phyloP scores from a whole-genome alignment of 2,888 invertebrate species.

The Heteropelma amictum region DNA sequence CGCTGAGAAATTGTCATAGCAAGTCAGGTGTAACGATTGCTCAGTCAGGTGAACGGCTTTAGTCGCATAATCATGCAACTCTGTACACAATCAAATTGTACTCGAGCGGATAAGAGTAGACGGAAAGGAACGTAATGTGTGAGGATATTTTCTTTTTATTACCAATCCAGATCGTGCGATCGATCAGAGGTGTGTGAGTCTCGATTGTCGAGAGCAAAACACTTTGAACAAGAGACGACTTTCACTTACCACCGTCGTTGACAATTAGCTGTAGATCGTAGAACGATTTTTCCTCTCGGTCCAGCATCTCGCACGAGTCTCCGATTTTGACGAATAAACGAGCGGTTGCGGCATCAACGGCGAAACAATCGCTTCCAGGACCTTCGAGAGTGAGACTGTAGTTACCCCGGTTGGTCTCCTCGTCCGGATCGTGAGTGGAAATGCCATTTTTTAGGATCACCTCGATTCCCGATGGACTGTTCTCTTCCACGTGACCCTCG shows the following conservation, averaged over 20 bases:
- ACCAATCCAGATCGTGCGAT: neutral
- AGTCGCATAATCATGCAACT: conserved; percentile 30
- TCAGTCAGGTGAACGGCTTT: conserved; percentile 42
- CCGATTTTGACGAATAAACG: conserved; percentile 80
- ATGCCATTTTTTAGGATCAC: conserved; percentile 85
- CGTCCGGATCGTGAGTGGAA: conserved; percentile 86
- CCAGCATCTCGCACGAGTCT: conserved; percentile 80
- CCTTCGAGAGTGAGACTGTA: conserved; percentile 86
- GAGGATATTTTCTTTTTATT: neutral
- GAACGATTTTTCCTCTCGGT: conserved; percentile 85
- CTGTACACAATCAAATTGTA: conserved; percentile 5
- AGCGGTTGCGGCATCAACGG: conserved; percentile 83
- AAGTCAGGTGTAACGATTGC: conserved; percentile 47
- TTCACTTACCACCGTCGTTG: conserved; percentile 81
- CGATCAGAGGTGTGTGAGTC: no score
- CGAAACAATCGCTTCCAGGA: conserved; percentile 87
- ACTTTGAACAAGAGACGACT: conserved; percentile 34
- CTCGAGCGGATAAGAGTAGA: neutral
- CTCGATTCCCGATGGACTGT: conserved; percentile 85
- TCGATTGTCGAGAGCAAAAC: no score
- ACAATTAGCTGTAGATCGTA: conserved; percentile 87
- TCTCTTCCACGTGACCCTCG: conserved; percentile 89
- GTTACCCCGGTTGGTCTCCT: conserved; percentile 82
- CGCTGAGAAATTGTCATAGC: neutral
- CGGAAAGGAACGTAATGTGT: conserved; percentile 1